These are phyloP conservation scores for Thamnaconus septentrionalis DNA, from an alignment of 2,113 vertebrate species.

Conservation along the genomic window DNA sequence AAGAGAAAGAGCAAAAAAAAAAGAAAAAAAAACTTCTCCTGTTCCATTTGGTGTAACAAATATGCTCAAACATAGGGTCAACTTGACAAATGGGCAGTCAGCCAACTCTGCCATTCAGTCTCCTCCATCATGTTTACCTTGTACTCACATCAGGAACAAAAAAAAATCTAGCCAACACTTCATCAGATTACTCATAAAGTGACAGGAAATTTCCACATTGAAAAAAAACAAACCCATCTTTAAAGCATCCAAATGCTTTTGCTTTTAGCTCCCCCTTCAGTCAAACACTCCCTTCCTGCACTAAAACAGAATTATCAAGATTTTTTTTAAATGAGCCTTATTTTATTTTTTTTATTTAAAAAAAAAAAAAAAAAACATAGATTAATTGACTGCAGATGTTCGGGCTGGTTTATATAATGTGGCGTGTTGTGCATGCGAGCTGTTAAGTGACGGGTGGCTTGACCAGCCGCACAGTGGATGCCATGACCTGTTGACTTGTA, in stretches of 20 bases:
- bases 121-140: constrained; percentile 15
- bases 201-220: neutral
- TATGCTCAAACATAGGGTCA: constrained; percentile 28
- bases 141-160: neutral
- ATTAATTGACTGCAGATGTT: neutral
- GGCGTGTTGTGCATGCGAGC: neutral
- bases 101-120: constrained; percentile 14
- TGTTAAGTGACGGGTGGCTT: neutral
- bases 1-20: constrained; percentile 26
- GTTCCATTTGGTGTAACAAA: constrained; percentile 37
- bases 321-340: neutral
- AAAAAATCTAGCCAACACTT: neutral
- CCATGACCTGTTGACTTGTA: constrained; percentile 22
- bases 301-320: neutral
- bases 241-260: too few species aligned
- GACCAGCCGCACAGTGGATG: neutral
- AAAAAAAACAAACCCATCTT: neutral
- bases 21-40: constrained; percentile 30
- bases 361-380: neutral
- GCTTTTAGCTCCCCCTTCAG: too few species aligned
- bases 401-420: neutral
- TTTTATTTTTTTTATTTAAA: too few species aligned
- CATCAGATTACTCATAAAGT: neutral
- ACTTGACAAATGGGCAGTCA: constrained; percentile 3
- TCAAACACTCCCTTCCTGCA: constrained; percentile 8